These are phyloP conservation scores for Tetheella fluctuosa DNA, from an alignment of 2,888 invertebrate species.

Conservation along the genomic window DNA sequence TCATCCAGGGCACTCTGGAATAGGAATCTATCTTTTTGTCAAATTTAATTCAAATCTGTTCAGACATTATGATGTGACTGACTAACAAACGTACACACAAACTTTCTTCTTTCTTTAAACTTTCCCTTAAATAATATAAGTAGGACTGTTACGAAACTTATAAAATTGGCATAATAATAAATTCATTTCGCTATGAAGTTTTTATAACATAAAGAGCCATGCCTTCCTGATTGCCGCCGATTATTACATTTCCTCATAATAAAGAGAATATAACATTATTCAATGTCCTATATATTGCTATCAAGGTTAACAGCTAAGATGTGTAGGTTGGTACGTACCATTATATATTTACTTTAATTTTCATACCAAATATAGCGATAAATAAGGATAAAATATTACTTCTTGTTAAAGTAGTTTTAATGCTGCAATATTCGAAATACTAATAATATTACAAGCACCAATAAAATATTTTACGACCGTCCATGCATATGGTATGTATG, in stretches of 20 bases:
- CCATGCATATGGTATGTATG: neutral
- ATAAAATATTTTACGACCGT: neutral
- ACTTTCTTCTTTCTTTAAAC: too few species aligned
- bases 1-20: too few species aligned
- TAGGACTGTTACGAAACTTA: too few species aligned
- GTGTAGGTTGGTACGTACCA: neutral
- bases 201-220: neutral
- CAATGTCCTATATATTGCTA: neutral
- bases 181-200: neutral
- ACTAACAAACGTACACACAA: too few species aligned
- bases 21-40: too few species aligned
- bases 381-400: neutral
- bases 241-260: neutral
- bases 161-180: neutral
- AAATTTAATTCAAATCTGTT: too few species aligned
- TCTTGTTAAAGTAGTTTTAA: neutral
- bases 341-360: neutral
- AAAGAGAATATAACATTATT: neutral
- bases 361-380: neutral
- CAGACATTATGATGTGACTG: too few species aligned
- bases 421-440: neutral
- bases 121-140: too few species aligned
- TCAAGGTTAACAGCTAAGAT: constrained; percentile 6
- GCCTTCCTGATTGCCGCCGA: too few species aligned
- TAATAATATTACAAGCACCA: constrained; percentile 1